Percentiles rank a stretch among this genome's conserved stretches.
phyloP scores from a whole-genome alignment of 2,888 invertebrate genomes.

The Drosophila maculinotata region DNA sequence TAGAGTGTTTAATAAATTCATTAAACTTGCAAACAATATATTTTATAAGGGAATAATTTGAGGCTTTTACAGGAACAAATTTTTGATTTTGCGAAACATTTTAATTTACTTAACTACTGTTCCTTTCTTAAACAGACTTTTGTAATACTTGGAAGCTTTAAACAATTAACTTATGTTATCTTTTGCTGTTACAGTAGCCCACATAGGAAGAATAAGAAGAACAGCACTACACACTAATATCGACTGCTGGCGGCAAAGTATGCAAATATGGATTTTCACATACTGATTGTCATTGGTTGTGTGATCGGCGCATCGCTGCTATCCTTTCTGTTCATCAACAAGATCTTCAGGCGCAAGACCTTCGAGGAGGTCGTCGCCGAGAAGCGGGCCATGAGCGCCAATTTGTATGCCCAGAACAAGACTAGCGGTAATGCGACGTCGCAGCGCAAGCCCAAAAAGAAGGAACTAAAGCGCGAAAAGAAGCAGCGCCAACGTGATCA shows the following conservation, averaged over 20 bases:
- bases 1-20: too few relatives aligned
- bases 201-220: conserved; percentile 32
- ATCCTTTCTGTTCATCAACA: conserved; percentile 84
- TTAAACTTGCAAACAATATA: too few relatives aligned
- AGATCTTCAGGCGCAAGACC: conserved; percentile 84
- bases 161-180: neutral
- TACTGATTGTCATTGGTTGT: conserved; percentile 84
- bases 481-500: conserved; percentile 81
- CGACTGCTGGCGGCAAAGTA: conserved; percentile 64
- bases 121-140: too few relatives aligned
- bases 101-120: too few relatives aligned
- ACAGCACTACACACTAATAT: conserved; percentile 16
- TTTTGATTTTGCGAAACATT: too few relatives aligned
- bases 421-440: conserved; percentile 53
- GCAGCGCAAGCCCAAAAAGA: conserved; percentile 81
- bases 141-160: too few relatives aligned
- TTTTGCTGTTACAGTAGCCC: conserved; percentile 32
- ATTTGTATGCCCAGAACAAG: conserved; percentile 83
- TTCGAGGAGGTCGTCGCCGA: conserved; percentile 85
- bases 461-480: conserved; percentile 83
- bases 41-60: too few relatives aligned
- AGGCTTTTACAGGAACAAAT: too few relatives aligned
- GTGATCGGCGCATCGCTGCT: conserved; percentile 84
- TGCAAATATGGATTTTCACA: conserved; percentile 85
- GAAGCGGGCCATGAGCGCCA: conserved; percentile 84